A percentile compares a stretch with the other conserved stretches of the same genome.
phyloP scores from a whole-genome alignment of 2,797 vertebrate genomes.

The Megaceryle alcyon region DNA sequence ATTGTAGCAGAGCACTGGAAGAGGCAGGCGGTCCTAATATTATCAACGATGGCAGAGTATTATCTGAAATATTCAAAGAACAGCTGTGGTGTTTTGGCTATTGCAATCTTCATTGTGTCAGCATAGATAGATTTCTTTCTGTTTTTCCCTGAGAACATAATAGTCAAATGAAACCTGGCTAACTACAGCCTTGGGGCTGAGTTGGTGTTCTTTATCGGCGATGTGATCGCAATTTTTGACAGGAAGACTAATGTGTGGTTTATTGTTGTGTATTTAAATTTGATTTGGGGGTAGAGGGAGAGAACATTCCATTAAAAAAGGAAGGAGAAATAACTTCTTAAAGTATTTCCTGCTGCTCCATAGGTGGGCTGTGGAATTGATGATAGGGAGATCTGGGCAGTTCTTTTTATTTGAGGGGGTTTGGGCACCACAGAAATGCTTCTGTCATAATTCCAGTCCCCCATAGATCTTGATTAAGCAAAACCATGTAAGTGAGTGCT shows the following conservation, averaged over 20 bases:
- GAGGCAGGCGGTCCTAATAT: conserved; percentile 1
- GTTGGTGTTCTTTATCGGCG: conserved; percentile 17
- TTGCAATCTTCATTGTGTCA: conserved; percentile 56
- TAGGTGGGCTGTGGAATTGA: neutral
- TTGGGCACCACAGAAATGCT: neutral
- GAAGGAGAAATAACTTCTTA: neutral
- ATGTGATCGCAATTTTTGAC: conserved; percentile 49
- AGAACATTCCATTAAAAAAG: conserved; percentile 39
- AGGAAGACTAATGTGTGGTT: conserved; percentile 58
- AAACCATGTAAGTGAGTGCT: neutral
- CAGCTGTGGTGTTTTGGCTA: conserved; percentile 29
- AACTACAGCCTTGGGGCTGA: conserved; percentile 42
- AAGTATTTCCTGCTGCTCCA: conserved; percentile 23
- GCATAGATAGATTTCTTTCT: conserved; percentile 30
- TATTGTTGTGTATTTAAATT: conserved; percentile 72
- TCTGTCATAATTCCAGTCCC: neutral
- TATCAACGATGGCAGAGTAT: conserved; percentile 19
- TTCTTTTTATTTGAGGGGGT: neutral
- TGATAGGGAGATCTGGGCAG: neutral
- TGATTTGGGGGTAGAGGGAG: conserved; percentile 42
- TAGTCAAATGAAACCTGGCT: conserved; percentile 29
- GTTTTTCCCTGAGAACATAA: conserved; percentile 18
- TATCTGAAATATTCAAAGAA: conserved; percentile 47
- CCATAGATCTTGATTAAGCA: neutral
- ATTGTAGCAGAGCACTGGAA: conserved; percentile 26